Conservation (phyloP, 2,888 invertebrate genomes). For the Morpho deidamia region DNA sequence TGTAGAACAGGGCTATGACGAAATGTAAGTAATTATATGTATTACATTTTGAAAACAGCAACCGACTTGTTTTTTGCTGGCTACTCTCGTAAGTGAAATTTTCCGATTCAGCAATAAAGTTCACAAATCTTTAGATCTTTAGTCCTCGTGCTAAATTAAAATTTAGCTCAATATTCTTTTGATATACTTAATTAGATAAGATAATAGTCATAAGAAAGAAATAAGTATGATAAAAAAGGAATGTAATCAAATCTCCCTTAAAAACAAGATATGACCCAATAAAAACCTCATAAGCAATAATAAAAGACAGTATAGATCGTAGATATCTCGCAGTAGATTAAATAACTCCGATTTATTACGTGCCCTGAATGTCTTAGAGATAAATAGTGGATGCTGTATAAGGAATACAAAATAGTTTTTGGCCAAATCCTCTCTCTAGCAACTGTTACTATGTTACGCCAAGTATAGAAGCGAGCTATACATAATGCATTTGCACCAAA, state of each 20-base stretch:
- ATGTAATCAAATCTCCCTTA: constrained; percentile 13
- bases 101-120: too few species aligned
- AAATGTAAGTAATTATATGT: too few species aligned
- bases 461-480: constrained; percentile 7
- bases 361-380: constrained; percentile 50
- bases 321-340: constrained; percentile 55
- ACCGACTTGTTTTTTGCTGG: too few species aligned
- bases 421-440: constrained; percentile 27
- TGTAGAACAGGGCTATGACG: too few species aligned
- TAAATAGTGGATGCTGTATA: constrained; percentile 45
- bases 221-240: constrained; percentile 1
- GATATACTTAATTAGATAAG: too few species aligned
- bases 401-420: constrained; percentile 44
- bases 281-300: constrained; percentile 26
- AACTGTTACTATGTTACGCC: constrained; percentile 16
- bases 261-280: constrained; percentile 14
- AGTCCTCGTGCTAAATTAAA: too few species aligned
- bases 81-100: too few species aligned
- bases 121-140: too few species aligned
- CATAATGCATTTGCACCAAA: background rate
- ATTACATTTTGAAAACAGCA: too few species aligned
- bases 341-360: constrained; percentile 67
- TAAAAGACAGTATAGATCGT: constrained; percentile 25
- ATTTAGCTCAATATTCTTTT: too few species aligned
- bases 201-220: too few species aligned